Base-by-base conservation (phyloP, 2,888 invertebrate species). In the Abscondita cerata region DNA sequence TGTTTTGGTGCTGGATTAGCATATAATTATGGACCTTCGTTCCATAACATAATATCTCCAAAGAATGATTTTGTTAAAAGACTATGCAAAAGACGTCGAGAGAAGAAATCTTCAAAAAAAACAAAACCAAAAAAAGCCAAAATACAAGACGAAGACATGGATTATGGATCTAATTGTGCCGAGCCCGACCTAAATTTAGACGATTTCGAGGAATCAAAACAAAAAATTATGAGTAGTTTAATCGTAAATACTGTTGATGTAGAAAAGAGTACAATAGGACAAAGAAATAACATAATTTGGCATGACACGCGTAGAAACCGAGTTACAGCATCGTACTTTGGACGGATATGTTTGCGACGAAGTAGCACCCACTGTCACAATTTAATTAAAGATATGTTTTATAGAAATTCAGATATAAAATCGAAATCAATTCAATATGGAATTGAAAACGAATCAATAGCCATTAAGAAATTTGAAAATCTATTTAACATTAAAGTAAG, bases 101-200 rank as follows among this genome's bases (percentile, higher is more conserved):
- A n/a, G n/a, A n/a, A n/a, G n/a, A n/a, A n/a, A n/a, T n/a, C n/a
- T n/a, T n/a, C n/a, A n/a, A n/a, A n/a, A n/a, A n/a, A n/a, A n/a
- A n/a, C n/a, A n/a, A n/a, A n/a, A n/a, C n/a, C n/a, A n/a, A 34
- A n/a, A n/a, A n/a, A n/a, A n/a, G n/a, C n/a, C n/a, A n/a, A n/a
- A n/a, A n/a, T n/a, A n/a, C n/a, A n/a, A n/a, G 33, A 51, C 11
- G 34, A 51, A 34, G 50, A 48, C 13, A 50, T 33, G 50, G 50
- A 50, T 1, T 50, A 50, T 8, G 33, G 50, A 1, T 33, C 33
- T 33, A 33, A 6, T 33, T 8, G 33, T 33, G 33, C 33, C 6
- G 8, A 33, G 9, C 33, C 33, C 6, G 34, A 19, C 18, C 18
- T 15, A 16, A 4, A 18, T 13, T 18, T 18, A 1, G n/a, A 1